Percentiles rank a stretch among this genome's conserved stretches.
These are phyloP conservation scores for Formicarius rufipectus DNA, from an alignment of 2,113 vertebrate species.

Conservation along the genomic window DNA sequence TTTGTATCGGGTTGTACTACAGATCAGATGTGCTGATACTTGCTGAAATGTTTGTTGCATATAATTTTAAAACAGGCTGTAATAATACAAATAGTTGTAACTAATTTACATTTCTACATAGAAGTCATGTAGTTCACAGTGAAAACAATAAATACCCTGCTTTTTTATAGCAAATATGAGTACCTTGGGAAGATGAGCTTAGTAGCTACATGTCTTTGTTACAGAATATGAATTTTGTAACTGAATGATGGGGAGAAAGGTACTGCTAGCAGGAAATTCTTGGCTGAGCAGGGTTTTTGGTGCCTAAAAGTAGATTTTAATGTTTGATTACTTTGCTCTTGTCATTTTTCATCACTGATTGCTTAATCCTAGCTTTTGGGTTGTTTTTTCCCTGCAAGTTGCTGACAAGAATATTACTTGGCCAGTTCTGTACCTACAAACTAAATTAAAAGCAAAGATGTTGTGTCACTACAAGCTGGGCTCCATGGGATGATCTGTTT, in stretches of 20 bases:
- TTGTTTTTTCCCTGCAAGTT: not conserved
- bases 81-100: conserved; percentile 28
- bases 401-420: not conserved
- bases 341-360: not conserved
- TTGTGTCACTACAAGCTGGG: not conserved
- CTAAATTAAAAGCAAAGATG: not conserved
- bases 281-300: not conserved
- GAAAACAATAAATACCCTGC: conserved; percentile 57
- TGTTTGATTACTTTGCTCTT: not conserved
- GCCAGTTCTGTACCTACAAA: not conserved
- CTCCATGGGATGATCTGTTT: not conserved
- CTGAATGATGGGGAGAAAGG: not conserved
- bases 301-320: not conserved
- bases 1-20: not conserved
- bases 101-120: conserved; percentile 28
- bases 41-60: not conserved
- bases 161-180: conserved; percentile 33
- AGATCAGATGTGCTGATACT: not conserved
- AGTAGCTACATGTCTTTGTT: not conserved
- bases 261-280: not conserved
- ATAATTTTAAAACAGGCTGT: conserved; percentile 14
- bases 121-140: not conserved
- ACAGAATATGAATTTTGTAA: not conserved
- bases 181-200: not conserved
- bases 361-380: not conserved